A percentile compares a stretch with the other conserved stretches of the same genome.
These are phyloP conservation scores for Galemys pyrenaicus DNA, from an alignment of 2,113 vertebrate species.

Conservation along the genomic window DNA sequence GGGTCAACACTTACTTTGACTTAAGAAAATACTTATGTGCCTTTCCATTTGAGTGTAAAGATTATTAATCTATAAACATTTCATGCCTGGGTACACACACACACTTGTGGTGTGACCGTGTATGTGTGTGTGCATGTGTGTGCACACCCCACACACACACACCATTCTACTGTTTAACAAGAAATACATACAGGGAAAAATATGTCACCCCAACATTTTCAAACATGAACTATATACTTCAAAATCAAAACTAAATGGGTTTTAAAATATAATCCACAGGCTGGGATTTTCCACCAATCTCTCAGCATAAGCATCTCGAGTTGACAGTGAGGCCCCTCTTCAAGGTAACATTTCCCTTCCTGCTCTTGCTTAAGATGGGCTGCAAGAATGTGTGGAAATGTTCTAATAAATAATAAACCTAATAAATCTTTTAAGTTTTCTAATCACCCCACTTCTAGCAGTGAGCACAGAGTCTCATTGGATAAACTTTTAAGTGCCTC, in stretches of 20 bases:
- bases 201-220: neutral
- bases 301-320: neutral
- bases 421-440: neutral
- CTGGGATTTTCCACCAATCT: neutral
- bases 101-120: neutral
- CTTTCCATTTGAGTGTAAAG: neutral
- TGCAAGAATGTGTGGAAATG: neutral
- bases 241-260: neutral
- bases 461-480: neutral
- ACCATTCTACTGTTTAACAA: neutral
- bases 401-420: neutral
- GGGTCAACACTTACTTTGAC: neutral
- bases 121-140: neutral
- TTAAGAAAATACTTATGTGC: neutral
- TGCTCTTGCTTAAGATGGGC: neutral
- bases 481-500: neutral
- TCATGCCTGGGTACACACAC: neutral
- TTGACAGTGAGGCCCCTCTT: neutral
- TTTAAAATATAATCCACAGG: neutral
- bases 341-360: constrained; percentile 9
- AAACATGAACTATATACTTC: constrained; percentile 13
- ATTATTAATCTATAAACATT: neutral
- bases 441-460: constrained; percentile 7
- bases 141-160: neutral
- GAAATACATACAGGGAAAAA: neutral